Conservation (phyloP, 2,797 vertebrate species). For the Pangasius djambal region DNA sequence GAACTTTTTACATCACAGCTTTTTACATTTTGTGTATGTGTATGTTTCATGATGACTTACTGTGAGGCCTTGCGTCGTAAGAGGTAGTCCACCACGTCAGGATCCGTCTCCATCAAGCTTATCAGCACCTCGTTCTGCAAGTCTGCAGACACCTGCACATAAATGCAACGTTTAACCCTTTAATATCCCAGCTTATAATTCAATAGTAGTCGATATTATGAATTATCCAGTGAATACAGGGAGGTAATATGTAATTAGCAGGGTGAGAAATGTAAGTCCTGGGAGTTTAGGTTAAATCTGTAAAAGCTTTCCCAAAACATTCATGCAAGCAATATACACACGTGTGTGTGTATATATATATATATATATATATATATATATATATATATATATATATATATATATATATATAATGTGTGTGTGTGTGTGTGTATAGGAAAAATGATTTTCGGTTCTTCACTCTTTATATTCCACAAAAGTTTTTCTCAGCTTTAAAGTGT, state of each 20-base stretch:
- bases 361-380: background rate
- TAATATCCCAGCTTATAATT: background rate
- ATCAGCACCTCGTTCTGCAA: slow-evolving; percentile 96
- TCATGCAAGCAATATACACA: background rate
- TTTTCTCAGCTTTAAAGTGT: slow-evolving; percentile 19
- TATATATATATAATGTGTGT: no score
- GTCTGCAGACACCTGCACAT: slow-evolving; percentile 86
- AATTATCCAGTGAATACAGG: background rate
- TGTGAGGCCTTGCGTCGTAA: slow-evolving; percentile 93
- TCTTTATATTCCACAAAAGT: background rate
- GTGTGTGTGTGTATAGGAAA: background rate
- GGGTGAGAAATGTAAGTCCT: background rate
- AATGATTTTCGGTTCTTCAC: background rate
- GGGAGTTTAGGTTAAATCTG: background rate
- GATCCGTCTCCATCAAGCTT: slow-evolving; percentile 90
- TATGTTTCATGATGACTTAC: slow-evolving; percentile 65
- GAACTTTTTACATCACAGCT: background rate
- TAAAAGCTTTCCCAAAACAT: background rate
- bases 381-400: no score
- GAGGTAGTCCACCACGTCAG: slow-evolving; percentile 95
- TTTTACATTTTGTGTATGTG: background rate
- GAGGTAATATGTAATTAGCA: background rate
- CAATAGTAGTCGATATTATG: background rate
- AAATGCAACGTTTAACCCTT: background rate
- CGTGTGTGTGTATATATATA: no score